These are phyloP conservation scores for Leucophenga varia DNA, from an alignment of 1,140 invertebrate species.

Conservation along the genomic window DNA sequence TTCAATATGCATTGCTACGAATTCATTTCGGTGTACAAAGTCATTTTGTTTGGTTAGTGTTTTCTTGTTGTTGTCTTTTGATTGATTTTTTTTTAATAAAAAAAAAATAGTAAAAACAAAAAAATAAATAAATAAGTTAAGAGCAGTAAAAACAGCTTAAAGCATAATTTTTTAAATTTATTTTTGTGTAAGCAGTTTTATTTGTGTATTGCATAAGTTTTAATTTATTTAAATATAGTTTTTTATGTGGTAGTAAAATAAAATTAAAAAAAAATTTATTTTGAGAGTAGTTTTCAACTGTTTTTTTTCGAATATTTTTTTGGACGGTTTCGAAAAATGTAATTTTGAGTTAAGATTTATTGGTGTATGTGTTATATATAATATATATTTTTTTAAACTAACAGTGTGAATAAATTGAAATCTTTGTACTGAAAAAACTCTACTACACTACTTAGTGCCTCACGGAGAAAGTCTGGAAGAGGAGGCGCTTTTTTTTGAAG, in stretches of 20 bases:
- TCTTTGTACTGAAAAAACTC: no score
- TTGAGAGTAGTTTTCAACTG: constrained; percentile 48
- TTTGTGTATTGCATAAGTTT: constrained; percentile 17
- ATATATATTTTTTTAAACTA: no score
- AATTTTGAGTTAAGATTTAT: constrained; percentile 30
- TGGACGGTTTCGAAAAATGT: constrained; percentile 52
- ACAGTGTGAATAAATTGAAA: no score
- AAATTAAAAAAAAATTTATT: no score
- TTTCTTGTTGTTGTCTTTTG: constrained; percentile 15
- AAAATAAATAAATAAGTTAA: constrained; percentile 14
- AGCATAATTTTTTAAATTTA: constrained; percentile 19
- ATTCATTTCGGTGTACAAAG: constrained; percentile 55
- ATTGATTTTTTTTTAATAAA: constrained; percentile 19
- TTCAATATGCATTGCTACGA: constrained; percentile 46
- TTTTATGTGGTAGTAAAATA: no score
- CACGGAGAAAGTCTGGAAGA: no score
- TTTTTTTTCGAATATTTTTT: constrained; percentile 21
- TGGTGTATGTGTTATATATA: no score
- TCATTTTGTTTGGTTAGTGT: constrained; percentile 51
- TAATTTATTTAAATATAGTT: no score
- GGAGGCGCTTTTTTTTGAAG: no score
- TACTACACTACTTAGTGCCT: no score
- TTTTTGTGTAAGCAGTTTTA: constrained; percentile 7
- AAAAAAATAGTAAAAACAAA: constrained; percentile 23
- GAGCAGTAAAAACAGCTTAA: constrained; percentile 19